Evolutionary conservation across 2,888 invertebrate species (phyloP), one percentile per base, ranked within the genome.

Genomic region (Copidosoma aretas): DNA sequence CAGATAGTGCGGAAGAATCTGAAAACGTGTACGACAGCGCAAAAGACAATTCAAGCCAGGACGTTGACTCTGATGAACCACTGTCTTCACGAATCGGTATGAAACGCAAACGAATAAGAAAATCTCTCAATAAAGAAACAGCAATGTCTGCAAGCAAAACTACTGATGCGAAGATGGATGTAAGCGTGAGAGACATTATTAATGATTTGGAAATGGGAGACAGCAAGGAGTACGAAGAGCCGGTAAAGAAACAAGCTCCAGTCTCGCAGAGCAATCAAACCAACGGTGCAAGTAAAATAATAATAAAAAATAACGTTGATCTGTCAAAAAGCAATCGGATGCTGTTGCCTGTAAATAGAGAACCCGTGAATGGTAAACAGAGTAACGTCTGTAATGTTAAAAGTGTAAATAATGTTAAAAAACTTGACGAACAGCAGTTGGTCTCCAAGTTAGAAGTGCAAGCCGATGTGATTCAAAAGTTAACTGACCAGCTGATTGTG

Each of bases 161-260:
- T 19, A 74, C 77, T 10, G 79, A 81, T 2, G 79, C 8, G 32
- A 3, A 32, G 8, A 32, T 32, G 32, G 32, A 32, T 32, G 8
- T 5, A 8, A 32, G 81, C 70, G 75, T 82, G 3, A 75, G 71
- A 15, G 80, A 82, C 22, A 79, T 82, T 41, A 78, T 80, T 17
- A 71, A 79, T 66, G 78, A 78, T 64, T 72, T 82, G 14, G 74
- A 74, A 32, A 59, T 71, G 1, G 73, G 73, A 61, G 64, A 52
- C 19, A 59, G 64, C 19, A 39, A 43, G n/a, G 70, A 72, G 21
- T 43, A 25, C 67, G 56, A 72, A 64, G 67, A 69, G 53, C 32
- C 32, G 32, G 4, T 32, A 32, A 32, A 3, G 32, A 32, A 32
- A 32, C 32, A 32, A 32, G 32, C 32, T 32, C 32, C 8, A 32